phyloP scores from a whole-genome alignment of 1,140 invertebrate genomes.

The Drosophila kohkoa region DNA sequence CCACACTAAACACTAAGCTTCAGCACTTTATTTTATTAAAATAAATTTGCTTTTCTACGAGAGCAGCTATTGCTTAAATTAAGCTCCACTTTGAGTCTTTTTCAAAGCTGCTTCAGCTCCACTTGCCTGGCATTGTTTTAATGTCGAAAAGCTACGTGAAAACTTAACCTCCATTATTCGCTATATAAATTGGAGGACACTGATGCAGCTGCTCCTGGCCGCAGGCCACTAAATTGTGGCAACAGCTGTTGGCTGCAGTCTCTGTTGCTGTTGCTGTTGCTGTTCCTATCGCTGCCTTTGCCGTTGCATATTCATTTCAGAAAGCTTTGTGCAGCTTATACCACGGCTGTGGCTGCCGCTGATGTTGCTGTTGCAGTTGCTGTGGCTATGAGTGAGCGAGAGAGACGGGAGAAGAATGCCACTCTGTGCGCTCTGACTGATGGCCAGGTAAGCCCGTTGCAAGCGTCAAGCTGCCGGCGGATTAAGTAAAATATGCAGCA shows the following conservation, averaged over 20 bases:
- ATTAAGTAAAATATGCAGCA: constrained; percentile 48
- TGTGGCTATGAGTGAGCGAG: constrained; percentile 20
- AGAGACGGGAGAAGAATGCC: neutral
- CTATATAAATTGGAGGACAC: constrained; percentile 12
- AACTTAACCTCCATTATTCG: constrained; percentile 7
- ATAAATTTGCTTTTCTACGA: neutral
- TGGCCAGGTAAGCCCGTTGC: constrained; percentile 46
- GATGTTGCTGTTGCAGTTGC: constrained; percentile 8
- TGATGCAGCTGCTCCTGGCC: constrained; percentile 22
- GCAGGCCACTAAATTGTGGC: constrained; percentile 73
- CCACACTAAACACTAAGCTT: too few species aligned
- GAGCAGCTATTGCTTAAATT: neutral
- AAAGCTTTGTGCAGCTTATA: constrained; percentile 48
- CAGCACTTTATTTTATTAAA: neutral
- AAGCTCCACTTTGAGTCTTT: neutral
- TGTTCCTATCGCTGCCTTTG: neutral
- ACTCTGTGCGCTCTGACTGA: constrained; percentile 28
- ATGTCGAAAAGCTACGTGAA: neutral
- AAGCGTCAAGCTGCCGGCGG: constrained; percentile 45
- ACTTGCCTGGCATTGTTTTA: neutral
- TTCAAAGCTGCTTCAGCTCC: neutral
- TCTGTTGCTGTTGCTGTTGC: neutral
- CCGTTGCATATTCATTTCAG: constrained; percentile 33
- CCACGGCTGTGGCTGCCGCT: constrained; percentile 51
- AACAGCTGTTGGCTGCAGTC: constrained; percentile 41